Base-by-base conservation (phyloP, 2,888 invertebrate genomes). In the Megaustenia siamemsis region DNA sequence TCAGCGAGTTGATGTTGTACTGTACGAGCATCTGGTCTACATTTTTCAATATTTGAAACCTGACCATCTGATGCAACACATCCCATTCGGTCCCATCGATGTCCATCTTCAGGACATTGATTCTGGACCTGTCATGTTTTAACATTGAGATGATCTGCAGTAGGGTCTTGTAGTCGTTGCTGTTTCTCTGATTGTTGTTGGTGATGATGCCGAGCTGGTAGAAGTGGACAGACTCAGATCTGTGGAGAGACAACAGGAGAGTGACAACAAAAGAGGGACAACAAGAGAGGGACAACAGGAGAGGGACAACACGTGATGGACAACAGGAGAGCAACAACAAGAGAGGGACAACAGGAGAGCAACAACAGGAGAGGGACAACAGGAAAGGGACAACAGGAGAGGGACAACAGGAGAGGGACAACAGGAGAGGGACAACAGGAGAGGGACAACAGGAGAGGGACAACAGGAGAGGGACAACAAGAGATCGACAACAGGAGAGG, bases 41-140 rank as follows among this genome's bases (percentile, higher is more conserved):
- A 1, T n/a, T 43, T 1, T 38, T 10, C 63, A 78, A 3, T 6
- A 24, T n/a, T 1, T 28, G 15, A 0, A 40, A 28, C 1, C 0
- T 15, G 6, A 40, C n/a, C 78, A 78, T 78, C 4, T 78, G 8
- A 18, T 0, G 38, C 5, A 78, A 3, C 6, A n/a, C 1, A 15
- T 56, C 60, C 78, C 78, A 78, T 28, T 78, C 78, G 21, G 40
- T 18, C 6, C 40, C 28, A 10, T 78, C 78, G 24, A 76, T 40
- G 56, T 76, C 76, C 53, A 76, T 53, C 21, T 76, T 76, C 24
- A 76, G 3, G 2, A 78, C 43, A 38, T 63, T 63, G 21, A 78
- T 43, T 6, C 15, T n/a, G 18, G 24, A 35, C 32, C 6, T 0
- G 4, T 43, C 12, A 32, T 78, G 78, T 0, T 43, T n/a, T 1